Evolutionary conservation across 2,113 vertebrate genomes (phyloP).

Genomic region (Todiramphus chloris): DNA sequence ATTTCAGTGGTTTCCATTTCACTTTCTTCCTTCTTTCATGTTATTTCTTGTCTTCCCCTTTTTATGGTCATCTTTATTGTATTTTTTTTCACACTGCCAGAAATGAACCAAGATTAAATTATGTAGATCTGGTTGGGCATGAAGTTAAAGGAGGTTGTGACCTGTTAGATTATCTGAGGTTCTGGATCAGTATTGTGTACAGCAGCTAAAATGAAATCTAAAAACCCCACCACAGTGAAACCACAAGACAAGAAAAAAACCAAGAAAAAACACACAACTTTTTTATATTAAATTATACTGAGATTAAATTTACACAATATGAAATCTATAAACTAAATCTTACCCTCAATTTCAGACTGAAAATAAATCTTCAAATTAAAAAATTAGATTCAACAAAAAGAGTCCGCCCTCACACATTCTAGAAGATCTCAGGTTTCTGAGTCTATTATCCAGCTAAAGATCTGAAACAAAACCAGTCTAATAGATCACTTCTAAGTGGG

Average conservation of each 20-base stretch:
- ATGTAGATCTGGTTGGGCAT: not conserved
- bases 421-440: not conserved
- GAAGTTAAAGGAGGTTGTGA: not conserved
- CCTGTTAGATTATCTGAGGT: not conserved
- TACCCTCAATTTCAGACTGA: not conserved
- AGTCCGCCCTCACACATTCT: not conserved
- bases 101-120: not conserved
- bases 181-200: not conserved
- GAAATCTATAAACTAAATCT: not conserved
- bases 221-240: not conserved
- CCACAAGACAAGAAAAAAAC: not conserved
- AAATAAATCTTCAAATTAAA: not conserved
- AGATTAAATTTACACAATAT: not conserved
- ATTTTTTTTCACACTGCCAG: not conserved
- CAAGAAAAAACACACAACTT: not conserved
- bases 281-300: not conserved
- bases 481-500: not conserved
- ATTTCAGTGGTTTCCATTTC: not conserved
- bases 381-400: not conserved
- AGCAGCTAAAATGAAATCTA: not conserved
- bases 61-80: not conserved
- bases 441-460: not conserved
- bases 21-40: conserved; percentile 16
- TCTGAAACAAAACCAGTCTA: not conserved
- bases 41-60: not conserved